Percentiles rank a stretch among this genome's conserved stretches.
Conservation (phyloP, 2,797 vertebrate genomes). For the Hylomyscus alleni region DNA sequence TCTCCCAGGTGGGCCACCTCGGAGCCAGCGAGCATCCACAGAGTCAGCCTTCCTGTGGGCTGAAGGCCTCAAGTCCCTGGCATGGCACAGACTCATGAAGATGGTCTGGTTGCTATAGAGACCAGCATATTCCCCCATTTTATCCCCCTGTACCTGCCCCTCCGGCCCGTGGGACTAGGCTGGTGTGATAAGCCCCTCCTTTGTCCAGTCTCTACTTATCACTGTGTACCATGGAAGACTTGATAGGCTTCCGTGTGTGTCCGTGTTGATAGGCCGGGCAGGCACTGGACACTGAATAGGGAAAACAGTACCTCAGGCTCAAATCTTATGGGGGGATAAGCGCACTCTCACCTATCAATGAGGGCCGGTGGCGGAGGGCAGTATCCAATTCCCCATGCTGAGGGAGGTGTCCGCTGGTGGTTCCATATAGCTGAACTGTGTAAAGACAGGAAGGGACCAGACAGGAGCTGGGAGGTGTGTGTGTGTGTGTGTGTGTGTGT, state of each 20-base stretch:
- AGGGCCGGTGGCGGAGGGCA: background rate
- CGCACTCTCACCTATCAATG: background rate
- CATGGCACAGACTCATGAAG: fast-evolving
- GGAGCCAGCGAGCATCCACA: fast-evolving
- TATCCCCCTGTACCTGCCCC: background rate
- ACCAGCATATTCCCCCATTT: background rate
- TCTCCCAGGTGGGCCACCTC: slow-evolving; percentile 93
- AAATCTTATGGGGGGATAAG: fast-evolving
- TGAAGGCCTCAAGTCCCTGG: background rate
- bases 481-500: background rate
- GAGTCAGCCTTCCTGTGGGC: background rate
- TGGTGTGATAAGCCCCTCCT: background rate
- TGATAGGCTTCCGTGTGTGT: background rate
- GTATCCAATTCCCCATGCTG: fast-evolving
- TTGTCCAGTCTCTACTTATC: background rate
- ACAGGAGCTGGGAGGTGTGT: background rate
- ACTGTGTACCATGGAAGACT: no score
- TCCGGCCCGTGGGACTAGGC: background rate
- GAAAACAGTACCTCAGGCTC: background rate
- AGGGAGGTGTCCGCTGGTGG: background rate
- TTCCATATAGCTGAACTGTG: background rate
- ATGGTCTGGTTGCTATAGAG: background rate
- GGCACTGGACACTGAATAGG: no score
- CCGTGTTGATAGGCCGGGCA: background rate
- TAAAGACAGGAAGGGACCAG: background rate